Conservation (phyloP, 2,113 vertebrate genomes). For the Oncorhynchus nerka region DNA sequence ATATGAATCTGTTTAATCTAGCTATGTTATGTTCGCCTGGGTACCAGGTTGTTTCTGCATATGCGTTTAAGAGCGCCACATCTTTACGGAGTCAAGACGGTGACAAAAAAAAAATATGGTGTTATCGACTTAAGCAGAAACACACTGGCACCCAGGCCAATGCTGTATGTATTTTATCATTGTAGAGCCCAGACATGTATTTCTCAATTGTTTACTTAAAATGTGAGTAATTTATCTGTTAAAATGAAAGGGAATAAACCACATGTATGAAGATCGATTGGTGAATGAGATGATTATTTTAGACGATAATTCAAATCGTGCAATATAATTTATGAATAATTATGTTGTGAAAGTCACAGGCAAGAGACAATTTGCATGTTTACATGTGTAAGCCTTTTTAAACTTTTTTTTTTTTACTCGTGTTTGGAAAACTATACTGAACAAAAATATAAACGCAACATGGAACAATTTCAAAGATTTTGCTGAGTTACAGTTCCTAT, state of each 20-base stretch:
- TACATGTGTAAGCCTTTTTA: too few relatives aligned
- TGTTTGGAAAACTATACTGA: background rate
- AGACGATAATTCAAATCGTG: background rate
- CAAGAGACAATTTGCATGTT: too few relatives aligned
- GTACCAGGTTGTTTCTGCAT: constrained; percentile 16
- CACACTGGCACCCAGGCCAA: constrained; percentile 12
- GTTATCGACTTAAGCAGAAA: constrained; percentile 25
- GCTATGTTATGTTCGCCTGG: constrained; percentile 12
- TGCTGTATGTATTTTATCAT: constrained; percentile 60
- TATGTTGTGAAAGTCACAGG: background rate
- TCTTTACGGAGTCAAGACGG: too few relatives aligned
- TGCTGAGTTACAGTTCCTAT: too few relatives aligned
- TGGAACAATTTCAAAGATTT: too few relatives aligned
- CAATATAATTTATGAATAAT: background rate
- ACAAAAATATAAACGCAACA: too few relatives aligned
- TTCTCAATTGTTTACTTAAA: constrained; percentile 68
- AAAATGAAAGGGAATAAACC: constrained; percentile 74
- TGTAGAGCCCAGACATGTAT: constrained; percentile 67
- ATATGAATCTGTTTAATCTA: constrained; percentile 10
- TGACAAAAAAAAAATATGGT: background rate
- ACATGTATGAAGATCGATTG: constrained; percentile 53
- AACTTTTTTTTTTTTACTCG: too few relatives aligned
- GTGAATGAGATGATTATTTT: background rate
- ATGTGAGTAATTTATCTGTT: constrained; percentile 81
- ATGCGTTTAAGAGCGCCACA: background rate